These are phyloP conservation scores for Leucania comma DNA, from an alignment of 2,888 invertebrate genomes.

Conservation along the genomic window DNA sequence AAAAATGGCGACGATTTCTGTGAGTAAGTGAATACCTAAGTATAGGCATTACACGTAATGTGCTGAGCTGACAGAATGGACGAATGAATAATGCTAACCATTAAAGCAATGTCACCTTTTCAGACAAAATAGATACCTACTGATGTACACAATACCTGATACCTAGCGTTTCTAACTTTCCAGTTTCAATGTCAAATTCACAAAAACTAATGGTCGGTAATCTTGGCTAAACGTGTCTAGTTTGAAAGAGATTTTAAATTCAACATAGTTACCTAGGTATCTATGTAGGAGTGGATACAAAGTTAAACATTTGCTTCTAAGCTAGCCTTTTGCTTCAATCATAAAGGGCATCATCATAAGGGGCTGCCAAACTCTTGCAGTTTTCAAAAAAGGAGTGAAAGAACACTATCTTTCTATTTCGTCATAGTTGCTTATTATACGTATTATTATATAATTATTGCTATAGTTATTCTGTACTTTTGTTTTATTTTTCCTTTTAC, in stretches of 20 bases:
- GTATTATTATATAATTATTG: too few relatives aligned
- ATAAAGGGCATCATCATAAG: too few relatives aligned
- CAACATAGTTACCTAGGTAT: not conserved
- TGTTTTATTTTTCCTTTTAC: too few relatives aligned
- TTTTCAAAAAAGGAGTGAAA: too few relatives aligned
- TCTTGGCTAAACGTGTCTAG: slow-evolving; percentile 11
- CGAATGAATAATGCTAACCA: slow-evolving; percentile 34
- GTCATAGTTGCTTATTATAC: too few relatives aligned
- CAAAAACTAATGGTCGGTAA: slow-evolving; percentile 5
- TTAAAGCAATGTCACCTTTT: slow-evolving; percentile 25
- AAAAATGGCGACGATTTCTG: slow-evolving; percentile 11
- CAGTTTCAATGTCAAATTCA: slow-evolving; percentile 50
- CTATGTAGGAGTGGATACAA: not conserved
- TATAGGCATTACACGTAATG: slow-evolving; percentile 9
- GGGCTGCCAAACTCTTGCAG: too few relatives aligned
- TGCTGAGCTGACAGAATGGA: slow-evolving; percentile 19
- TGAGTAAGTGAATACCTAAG: slow-evolving; percentile 10
- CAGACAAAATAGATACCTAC: slow-evolving; percentile 17
- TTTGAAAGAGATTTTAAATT: not conserved
- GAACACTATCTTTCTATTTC: too few relatives aligned
- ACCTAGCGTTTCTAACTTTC: slow-evolving; percentile 29
- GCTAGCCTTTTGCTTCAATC: too few relatives aligned
- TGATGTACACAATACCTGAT: slow-evolving; percentile 16
- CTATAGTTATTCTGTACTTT: too few relatives aligned
- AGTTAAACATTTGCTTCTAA: not conserved